These are phyloP conservation scores for Diadumene lineata DNA, from an alignment of 92 coral and sea anemone genomes.

Conservation along the genomic window DNA sequence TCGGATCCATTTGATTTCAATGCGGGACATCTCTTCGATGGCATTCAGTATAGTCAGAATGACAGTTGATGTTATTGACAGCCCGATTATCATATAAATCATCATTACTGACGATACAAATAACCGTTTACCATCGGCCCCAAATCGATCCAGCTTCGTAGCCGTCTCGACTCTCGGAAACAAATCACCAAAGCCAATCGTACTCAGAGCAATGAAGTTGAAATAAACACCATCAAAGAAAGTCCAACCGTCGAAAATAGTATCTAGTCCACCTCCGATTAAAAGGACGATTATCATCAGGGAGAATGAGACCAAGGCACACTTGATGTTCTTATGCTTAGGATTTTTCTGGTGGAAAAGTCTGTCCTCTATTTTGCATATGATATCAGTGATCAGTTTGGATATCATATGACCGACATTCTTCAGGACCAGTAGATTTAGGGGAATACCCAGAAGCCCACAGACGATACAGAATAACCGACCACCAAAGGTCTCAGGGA, in stretches of 20 bases:
- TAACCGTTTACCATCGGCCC: slow-evolving; percentile 73
- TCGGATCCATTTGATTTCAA: slow-evolving; percentile 37
- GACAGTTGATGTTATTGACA: slow-evolving; percentile 74
- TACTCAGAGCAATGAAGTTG: slow-evolving; percentile 76
- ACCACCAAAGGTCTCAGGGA: slow-evolving; percentile 78
- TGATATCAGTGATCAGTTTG: slow-evolving; percentile 31
- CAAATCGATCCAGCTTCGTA: slow-evolving; percentile 71
- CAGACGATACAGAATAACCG: slow-evolving; percentile 78
- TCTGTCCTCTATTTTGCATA: slow-evolving; percentile 45
- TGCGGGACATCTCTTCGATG: slow-evolving; percentile 71
- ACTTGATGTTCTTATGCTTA: slow-evolving; percentile 52
- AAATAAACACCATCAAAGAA: slow-evolving; percentile 87
- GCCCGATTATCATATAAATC: slow-evolving; percentile 62
- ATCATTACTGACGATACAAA: slow-evolving; percentile 71
- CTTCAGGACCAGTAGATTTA: slow-evolving; percentile 72
- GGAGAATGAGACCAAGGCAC: slow-evolving; percentile 62
- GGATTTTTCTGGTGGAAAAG: slow-evolving; percentile 14
- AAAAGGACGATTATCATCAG: slow-evolving; percentile 64
- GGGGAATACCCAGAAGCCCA: slow-evolving; percentile 80
- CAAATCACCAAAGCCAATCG: slow-evolving; percentile 89
- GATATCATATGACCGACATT: slow-evolving; percentile 71
- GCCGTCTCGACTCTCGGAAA: slow-evolving; percentile 78
- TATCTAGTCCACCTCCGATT: slow-evolving; percentile 72
- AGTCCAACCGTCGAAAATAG: slow-evolving; percentile 85
- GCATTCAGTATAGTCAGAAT: slow-evolving; percentile 71